phyloP scores from a whole-genome alignment of 2,113 vertebrate species.

The Corydoras sp. region DNA sequence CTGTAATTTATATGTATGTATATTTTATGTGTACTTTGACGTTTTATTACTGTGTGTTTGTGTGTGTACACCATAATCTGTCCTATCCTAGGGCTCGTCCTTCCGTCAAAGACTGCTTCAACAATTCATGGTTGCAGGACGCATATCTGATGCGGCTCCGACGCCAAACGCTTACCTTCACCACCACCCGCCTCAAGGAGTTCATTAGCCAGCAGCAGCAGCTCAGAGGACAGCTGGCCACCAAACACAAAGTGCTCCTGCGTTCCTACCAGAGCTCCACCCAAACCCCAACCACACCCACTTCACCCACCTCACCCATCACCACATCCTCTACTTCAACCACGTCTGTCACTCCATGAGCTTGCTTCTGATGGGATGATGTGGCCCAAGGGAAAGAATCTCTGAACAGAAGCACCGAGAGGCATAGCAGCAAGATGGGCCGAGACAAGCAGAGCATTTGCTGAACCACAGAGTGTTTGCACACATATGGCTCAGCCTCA shows the following conservation, averaged over 20 bases:
- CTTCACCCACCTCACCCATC: conserved; percentile 52
- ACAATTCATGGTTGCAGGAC: conserved; percentile 92
- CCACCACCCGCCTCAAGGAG: conserved; percentile 91
- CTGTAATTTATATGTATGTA: no score
- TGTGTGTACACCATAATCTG: neutral
- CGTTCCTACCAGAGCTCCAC: conserved; percentile 79
- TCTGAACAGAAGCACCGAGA: conserved; percentile 20
- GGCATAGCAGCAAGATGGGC: conserved; percentile 5
- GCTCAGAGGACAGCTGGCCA: conserved; percentile 69
- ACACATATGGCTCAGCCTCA: conserved; percentile 19
- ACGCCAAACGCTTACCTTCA: conserved; percentile 94
- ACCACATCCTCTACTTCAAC: conserved; percentile 55
- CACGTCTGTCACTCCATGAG: conserved; percentile 66
- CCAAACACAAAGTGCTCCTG: conserved; percentile 95
- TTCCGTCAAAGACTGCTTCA: conserved; percentile 88
- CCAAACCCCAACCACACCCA: conserved; percentile 77
- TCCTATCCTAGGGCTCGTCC: conserved; percentile 80
- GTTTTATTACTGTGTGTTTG: neutral
- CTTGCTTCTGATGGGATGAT: conserved; percentile 7
- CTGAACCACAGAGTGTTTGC: conserved; percentile 6
- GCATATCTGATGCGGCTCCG: conserved; percentile 96
- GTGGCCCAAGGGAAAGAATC: conserved; percentile 29
- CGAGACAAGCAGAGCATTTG: conserved; percentile 11
- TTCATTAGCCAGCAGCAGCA: conserved; percentile 87
- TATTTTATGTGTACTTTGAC: no score